Percentiles rank a stretch among this genome's conserved stretches.
Evolutionary conservation across 2,113 vertebrate genomes (phyloP).

Genomic region (Oncorhynchus masou): DNA sequence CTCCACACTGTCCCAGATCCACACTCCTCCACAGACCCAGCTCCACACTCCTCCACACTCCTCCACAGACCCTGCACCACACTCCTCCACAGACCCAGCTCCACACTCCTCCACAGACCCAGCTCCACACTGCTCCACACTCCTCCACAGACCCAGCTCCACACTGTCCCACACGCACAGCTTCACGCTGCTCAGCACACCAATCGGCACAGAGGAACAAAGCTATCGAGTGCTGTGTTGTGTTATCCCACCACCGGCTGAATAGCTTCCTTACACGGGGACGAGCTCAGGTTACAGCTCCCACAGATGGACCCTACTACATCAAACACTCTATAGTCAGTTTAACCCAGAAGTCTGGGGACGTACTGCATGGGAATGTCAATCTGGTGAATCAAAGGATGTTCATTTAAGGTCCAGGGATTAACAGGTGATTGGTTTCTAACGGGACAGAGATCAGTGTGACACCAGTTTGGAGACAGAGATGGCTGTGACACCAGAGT

Average conservation of each 20-base stretch:
- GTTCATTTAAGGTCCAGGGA: background rate
- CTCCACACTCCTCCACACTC: too few species aligned
- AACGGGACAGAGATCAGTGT: too few species aligned
- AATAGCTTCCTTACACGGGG: slow-evolving; percentile 43
- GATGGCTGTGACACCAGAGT: background rate
- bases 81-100: slow-evolving; percentile 49
- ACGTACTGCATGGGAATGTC: background rate
- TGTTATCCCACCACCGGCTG: slow-evolving; percentile 49
- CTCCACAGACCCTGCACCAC: slow-evolving; percentile 65
- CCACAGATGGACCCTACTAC: slow-evolving; percentile 41
- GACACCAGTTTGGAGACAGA: background rate
- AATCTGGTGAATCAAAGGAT: background rate
- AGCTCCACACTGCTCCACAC: slow-evolving; percentile 55
- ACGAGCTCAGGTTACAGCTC: slow-evolving; percentile 43
- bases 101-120: slow-evolving; percentile 55
- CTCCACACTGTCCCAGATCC: too few species aligned
- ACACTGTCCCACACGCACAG: slow-evolving; percentile 52
- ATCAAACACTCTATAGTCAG: slow-evolving; percentile 39
- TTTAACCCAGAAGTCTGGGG: slow-evolving; percentile 2
- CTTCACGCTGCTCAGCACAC: slow-evolving; percentile 64
- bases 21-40: too few species aligned
- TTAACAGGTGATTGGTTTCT: too few species aligned
- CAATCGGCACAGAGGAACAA: slow-evolving; percentile 48
- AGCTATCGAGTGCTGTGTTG: slow-evolving; percentile 54
- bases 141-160: slow-evolving; percentile 58